Evolutionary conservation across 2,797 vertebrate genomes (phyloP).

Genomic region (Apogon talboti): DNA sequence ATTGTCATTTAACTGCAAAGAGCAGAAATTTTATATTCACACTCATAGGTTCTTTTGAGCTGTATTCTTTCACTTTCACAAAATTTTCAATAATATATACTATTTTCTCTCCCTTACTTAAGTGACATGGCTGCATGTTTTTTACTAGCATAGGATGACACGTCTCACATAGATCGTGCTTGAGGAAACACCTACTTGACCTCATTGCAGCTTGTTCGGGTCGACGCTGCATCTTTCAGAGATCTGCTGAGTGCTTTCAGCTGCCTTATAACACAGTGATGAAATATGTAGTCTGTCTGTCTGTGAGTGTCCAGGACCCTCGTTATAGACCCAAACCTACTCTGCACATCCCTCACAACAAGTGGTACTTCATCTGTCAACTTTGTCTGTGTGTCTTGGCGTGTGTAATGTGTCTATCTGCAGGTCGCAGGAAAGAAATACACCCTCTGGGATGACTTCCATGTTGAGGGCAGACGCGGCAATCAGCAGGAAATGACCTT

Average conservation of each 20-base stretch:
- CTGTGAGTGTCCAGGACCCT: conserved; percentile 17
- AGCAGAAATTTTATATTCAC: conserved; percentile 31
- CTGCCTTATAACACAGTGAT: conserved; percentile 51
- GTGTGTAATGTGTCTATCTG: conserved; percentile 70
- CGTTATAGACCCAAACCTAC: conserved; percentile 29
- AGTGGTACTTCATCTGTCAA: conserved; percentile 57
- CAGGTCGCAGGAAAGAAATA: conserved; percentile 85
- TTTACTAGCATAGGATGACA: not conserved
- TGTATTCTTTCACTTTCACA: not conserved
- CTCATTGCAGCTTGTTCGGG: conserved; percentile 23
- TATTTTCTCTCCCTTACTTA: not conserved
- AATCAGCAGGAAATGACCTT: conserved; percentile 87
- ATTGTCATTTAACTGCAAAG: conserved; percentile 42
- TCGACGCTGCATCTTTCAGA: not conserved
- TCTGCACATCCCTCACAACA: conserved; percentile 34
- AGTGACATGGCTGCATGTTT: not conserved
- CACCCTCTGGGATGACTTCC: conserved; percentile 87
- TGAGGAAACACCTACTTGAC: conserved; percentile 65
- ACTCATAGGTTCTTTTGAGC: conserved; percentile 32
- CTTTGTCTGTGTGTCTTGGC: conserved; percentile 39
- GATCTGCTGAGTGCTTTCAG: conserved; percentile 53
- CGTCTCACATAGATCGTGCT: not conserved
- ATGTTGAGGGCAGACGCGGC: conserved; percentile 73
- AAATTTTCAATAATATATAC: not conserved
- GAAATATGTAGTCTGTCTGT: conserved; percentile 45